Base-by-base conservation (phyloP, 2,113 vertebrate species). In the Chlamydotis undulata region DNA sequence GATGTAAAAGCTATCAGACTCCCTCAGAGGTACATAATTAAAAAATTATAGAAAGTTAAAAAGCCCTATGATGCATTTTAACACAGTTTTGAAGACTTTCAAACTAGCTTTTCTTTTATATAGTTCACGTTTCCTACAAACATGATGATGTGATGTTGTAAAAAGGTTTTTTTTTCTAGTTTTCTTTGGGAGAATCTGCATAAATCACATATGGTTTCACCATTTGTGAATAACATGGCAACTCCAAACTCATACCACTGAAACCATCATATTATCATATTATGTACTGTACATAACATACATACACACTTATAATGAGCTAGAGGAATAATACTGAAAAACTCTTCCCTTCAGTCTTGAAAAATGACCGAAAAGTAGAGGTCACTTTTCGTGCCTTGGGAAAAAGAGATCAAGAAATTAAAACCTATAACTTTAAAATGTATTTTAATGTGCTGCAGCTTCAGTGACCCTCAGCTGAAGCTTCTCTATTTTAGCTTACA, bases 401-500 rank as follows among this genome's bases (percentile, higher is more conserved):
- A 70, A 81, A 94, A 96, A 39, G 10, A 94, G 68, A 67, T 93
- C 67, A 57, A 95, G 76, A 86, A 94, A 61, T 90, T 93, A 91
- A 91, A 94, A 73, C 87, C 91, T 73, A 52, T 95, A 91, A 95
- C 33, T 63, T 94, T 96, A 91, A 97, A 96, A 96, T 96, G 93
- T 95, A 33, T 97, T 96, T 96, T 94, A 91, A 95, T 95, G 77
- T 94, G 83, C 94, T 97, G 83, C 95, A 96, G 92, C 95, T 97
- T 97, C 92, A 97, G 94, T 94, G 95, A 94, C 89, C 94, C 78
- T 97, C 93, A 91, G 96, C 95, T 97, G 96, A 96, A 95, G 94
- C 92, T 94, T 97, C 85, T 97, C 79, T 96, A 94, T 96, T 97
- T 96, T 96, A 94, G 91, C 95, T 96, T 97, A 95, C 94, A 97